These are phyloP conservation scores for Calliphora vicina DNA, from an alignment of 1,140 invertebrate species.

Conservation along the genomic window DNA sequence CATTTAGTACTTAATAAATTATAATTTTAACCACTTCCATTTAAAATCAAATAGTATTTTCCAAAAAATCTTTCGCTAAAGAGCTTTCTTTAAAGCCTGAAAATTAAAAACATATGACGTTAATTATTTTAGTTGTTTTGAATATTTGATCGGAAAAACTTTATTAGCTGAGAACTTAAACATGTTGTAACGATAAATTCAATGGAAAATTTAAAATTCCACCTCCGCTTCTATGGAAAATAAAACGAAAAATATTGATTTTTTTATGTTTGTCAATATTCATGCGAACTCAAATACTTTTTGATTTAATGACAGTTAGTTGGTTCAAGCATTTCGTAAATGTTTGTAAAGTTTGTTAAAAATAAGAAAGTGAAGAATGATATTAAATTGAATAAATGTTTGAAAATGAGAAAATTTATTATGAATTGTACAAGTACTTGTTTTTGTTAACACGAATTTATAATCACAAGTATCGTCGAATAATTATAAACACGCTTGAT, in stretches of 20 bases:
- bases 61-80: background rate
- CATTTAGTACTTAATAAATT: no score
- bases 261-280: background rate
- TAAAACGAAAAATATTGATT: background rate
- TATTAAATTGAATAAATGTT: background rate
- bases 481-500: background rate
- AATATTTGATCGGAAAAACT: background rate
- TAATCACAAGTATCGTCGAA: background rate
- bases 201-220: background rate
- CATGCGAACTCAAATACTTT: background rate
- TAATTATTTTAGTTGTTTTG: background rate
- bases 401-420: background rate
- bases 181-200: background rate
- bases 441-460: background rate
- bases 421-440: background rate
- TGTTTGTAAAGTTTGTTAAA: background rate
- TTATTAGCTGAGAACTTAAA: background rate
- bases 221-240: background rate
- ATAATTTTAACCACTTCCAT: no score
- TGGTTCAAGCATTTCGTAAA: no score
- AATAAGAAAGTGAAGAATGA: background rate
- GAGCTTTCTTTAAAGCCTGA: background rate
- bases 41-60: background rate
- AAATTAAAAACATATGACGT: background rate
- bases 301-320: no score